A percentile compares a stretch with the other conserved stretches of the same genome.
Conservation (phyloP, 1,140 invertebrate species). For the Drosophila bifasciata region DNA sequence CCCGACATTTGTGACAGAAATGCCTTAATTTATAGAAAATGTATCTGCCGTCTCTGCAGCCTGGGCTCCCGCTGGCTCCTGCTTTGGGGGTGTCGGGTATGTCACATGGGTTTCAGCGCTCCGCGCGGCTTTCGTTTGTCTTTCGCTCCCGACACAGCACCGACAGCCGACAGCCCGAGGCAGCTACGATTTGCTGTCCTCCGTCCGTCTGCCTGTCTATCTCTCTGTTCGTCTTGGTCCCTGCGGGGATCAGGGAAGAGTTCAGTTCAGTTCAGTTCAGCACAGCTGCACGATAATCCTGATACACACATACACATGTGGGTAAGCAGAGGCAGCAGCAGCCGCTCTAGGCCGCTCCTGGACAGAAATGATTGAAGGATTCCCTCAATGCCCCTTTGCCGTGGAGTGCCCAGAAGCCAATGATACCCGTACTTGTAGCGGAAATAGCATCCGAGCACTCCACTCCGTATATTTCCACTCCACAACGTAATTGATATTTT, state of each 20-base stretch:
- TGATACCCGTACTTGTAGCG: slow-evolving; percentile 28
- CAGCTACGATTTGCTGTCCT: slow-evolving; percentile 10
- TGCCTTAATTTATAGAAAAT: slow-evolving; percentile 76
- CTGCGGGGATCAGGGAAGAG: slow-evolving; percentile 10
- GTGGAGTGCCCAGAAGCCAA: slow-evolving; percentile 37
- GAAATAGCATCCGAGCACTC: slow-evolving; percentile 60
- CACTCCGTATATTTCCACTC: slow-evolving; percentile 62
- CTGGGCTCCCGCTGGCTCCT: background rate
- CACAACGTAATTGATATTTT: slow-evolving; percentile 78
- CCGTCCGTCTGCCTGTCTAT: slow-evolving; percentile 8
- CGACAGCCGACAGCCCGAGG: slow-evolving; percentile 32
- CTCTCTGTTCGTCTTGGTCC: slow-evolving; percentile 22
- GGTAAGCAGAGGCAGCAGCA: slow-evolving; percentile 27
- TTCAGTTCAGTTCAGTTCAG: slow-evolving; percentile 12
- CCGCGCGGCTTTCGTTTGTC: slow-evolving; percentile 62
- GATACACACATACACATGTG: slow-evolving; percentile 28
- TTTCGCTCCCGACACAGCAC: slow-evolving; percentile 48
- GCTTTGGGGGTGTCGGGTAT: slow-evolving; percentile 24
- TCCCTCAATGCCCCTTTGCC: slow-evolving; percentile 21
- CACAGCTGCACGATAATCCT: slow-evolving; percentile 60
- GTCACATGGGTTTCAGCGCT: slow-evolving; percentile 54
- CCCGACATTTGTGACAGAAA: slow-evolving; percentile 59
- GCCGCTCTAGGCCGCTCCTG: slow-evolving; percentile 29
- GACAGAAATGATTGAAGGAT: slow-evolving; percentile 79
- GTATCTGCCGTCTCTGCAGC: slow-evolving; percentile 41